Evolutionary conservation across 2,113 vertebrate genomes (phyloP).

Genomic region (Notiomystis cincta): DNA sequence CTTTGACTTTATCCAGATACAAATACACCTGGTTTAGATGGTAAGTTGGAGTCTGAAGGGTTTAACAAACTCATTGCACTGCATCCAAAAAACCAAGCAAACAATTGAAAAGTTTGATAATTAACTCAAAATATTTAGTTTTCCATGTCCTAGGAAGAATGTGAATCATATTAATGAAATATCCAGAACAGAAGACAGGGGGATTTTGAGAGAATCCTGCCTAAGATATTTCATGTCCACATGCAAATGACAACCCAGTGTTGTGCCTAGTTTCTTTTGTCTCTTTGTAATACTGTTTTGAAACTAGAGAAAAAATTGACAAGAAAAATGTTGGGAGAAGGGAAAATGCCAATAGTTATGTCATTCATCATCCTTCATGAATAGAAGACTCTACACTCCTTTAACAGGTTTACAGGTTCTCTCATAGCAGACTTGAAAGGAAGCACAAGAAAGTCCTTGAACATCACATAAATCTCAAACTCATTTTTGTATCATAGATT

Average conservation of each 20-base stretch:
- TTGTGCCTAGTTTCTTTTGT: background rate
- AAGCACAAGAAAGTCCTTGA: background rate
- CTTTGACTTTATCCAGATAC: background rate
- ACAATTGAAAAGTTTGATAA: background rate
- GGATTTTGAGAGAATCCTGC: background rate
- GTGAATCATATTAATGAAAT: background rate
- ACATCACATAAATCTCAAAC: background rate
- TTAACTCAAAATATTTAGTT: background rate
- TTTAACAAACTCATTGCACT: background rate
- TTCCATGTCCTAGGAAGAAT: background rate
- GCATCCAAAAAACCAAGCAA: background rate
- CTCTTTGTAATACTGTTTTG: background rate
- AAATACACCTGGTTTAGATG: background rate
- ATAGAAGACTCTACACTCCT: background rate
- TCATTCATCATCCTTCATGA: background rate
- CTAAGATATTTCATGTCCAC: background rate
- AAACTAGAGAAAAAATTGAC: background rate
- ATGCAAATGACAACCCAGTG: background rate
- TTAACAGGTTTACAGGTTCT: background rate
- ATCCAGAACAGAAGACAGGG: background rate
- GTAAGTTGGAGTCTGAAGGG: background rate
- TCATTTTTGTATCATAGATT: background rate
- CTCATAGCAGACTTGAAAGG: background rate
- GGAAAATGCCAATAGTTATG: background rate
- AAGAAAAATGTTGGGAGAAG: background rate